Conservation (phyloP, 2,797 vertebrate species). For the Avahi laniger region DNA sequence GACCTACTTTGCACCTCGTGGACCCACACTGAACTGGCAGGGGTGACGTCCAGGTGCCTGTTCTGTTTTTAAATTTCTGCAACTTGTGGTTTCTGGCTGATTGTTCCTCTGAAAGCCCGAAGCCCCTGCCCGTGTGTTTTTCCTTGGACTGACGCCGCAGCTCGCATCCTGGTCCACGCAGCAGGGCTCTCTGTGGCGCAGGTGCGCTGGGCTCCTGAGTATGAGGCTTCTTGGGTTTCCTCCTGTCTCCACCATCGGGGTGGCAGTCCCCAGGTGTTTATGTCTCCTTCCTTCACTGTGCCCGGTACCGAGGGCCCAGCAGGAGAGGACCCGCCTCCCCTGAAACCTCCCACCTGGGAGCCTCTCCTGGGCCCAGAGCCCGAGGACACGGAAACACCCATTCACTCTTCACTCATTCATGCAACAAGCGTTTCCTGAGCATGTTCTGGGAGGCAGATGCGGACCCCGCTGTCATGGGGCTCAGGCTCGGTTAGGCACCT, state of each 20-base stretch:
- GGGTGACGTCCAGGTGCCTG: not conserved
- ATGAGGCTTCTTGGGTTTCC: not conserved
- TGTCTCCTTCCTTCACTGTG: not conserved
- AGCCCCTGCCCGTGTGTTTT: not conserved
- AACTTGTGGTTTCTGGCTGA: not conserved
- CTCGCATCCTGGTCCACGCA: not conserved
- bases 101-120: not conserved
- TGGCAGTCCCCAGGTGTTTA: not conserved
- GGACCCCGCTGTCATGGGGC: no score
- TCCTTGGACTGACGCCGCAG: not conserved
- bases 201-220: not conserved
- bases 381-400: not conserved
- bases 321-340: not conserved
- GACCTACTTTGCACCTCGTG: conserved; percentile 52
- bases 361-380: not conserved
- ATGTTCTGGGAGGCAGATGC: not conserved
- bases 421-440: not conserved
- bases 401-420: not conserved
- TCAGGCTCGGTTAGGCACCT: not conserved
- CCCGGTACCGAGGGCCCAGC: not conserved
- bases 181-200: not conserved
- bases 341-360: not conserved
- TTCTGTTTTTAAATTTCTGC: not conserved
- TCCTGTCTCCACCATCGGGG: not conserved
- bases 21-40: not conserved